phyloP scores from a whole-genome alignment of 2,113 vertebrate species.

The Mirounga angustirostris region DNA sequence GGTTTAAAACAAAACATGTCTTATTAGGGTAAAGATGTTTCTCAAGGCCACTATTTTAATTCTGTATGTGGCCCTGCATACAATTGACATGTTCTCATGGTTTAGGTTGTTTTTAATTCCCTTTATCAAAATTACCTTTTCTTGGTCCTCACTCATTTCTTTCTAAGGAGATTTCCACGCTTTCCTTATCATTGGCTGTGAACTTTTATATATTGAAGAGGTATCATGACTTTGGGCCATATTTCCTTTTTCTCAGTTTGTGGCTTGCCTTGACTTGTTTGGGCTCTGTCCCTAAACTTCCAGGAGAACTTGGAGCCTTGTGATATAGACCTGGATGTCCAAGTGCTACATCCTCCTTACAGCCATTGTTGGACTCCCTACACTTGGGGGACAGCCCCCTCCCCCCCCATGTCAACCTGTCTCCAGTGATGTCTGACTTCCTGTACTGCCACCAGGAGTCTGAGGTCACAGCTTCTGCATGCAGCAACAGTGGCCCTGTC shows the following conservation, averaged over 20 bases:
- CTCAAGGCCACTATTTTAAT: background rate
- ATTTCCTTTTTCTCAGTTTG: background rate
- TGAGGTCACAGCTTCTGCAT: background rate
- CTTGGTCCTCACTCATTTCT: background rate
- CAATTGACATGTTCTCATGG: background rate
- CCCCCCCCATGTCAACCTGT: background rate
- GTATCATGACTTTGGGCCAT: background rate
- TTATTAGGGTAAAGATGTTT: background rate
- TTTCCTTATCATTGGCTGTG: background rate
- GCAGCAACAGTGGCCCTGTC: background rate
- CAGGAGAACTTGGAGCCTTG: background rate
- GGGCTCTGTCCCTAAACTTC: background rate
- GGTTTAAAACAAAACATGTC: background rate
- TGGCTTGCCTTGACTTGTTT: background rate
- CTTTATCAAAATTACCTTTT: background rate
- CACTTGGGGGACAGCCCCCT: background rate
- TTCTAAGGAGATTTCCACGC: background rate
- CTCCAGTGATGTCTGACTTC: background rate
- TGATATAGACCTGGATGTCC: background rate
- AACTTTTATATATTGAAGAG: background rate
- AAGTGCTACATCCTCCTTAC: background rate
- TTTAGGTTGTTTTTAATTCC: background rate
- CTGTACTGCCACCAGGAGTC: background rate
- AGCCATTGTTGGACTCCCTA: background rate
- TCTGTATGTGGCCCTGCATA: background rate